These are phyloP conservation scores for Syrista parreyssii DNA, from an alignment of 2,888 invertebrate genomes.

Conservation along the genomic window DNA sequence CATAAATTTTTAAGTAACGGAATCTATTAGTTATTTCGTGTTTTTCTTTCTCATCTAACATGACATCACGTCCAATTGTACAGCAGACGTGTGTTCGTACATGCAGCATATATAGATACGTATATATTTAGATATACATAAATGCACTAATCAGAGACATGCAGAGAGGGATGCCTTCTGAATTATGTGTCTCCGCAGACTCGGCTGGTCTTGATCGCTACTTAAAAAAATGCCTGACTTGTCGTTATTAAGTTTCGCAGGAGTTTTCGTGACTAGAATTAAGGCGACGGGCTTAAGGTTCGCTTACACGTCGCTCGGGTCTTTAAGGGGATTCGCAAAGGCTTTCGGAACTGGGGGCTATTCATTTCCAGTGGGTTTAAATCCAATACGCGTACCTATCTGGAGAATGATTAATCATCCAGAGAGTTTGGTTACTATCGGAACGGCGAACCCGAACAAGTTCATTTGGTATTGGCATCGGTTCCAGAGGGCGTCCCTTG, in stretches of 20 bases:
- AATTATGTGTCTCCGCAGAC: too few species aligned
- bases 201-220: too few species aligned
- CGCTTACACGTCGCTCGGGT: background rate
- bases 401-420: background rate
- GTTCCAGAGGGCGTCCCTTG: background rate
- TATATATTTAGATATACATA: too few species aligned
- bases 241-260: background rate
- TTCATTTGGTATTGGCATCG: background rate
- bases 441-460: background rate
- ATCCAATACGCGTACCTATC: constrained; percentile 2
- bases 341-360: background rate
- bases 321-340: background rate
- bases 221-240: too few species aligned
- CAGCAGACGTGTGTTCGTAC: too few species aligned
- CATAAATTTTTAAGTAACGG: too few species aligned
- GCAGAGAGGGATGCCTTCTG: too few species aligned
- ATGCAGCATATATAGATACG: too few species aligned
- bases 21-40: too few species aligned
- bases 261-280: background rate
- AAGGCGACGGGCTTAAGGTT: background rate
- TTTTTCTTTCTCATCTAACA: too few species aligned
- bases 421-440: background rate
- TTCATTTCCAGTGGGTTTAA: background rate
- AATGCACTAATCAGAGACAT: too few species aligned
- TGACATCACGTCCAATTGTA: too few species aligned